Base-by-base conservation (phyloP, 2,888 invertebrate species). In the Drosophila histrio region DNA sequence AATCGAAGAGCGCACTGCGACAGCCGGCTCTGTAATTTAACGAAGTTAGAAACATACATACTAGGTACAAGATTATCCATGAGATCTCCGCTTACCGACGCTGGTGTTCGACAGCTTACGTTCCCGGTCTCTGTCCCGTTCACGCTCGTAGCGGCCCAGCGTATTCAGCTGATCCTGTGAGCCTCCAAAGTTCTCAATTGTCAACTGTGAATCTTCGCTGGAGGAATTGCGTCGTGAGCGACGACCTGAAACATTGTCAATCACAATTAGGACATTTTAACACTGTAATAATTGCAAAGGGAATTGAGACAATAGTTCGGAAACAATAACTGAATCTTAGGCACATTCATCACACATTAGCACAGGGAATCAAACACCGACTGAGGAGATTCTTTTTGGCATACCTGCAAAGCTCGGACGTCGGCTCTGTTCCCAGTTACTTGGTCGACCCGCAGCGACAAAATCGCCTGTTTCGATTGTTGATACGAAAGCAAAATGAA, bases 101-200 rank as follows among this genome's bases (percentile, higher is more conserved):
- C 90, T 91, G n/a, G 90, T 87, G 77, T 84, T 91, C 6, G 92
- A 91, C 26, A 93, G 91, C 89, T 93, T 93, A 46, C 93, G 79
- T 56, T 91, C 90, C 22, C 89, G 72, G 34, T 88, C 89, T 32
- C 89, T 72, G 34, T 89, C 88, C 26, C 89, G 77, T 43, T 90
- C 91, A n/a, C 90, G 87, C 91, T 97, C 97, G 0, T 96, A 96
- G 63, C 95, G 93, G 0, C 96, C 96, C 41, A 97, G 95, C 90
- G 96, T 96, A 92, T 96, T 96, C 79, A 97, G 91, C 82, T 97
- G 95, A 91, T 97, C 97, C 93, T 97, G 97, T 75, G 96, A 96
- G 60, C 97, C 97, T 44, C 97, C 97, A 91, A 97, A 97, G 92
- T 97, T 97, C 92, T 97, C 97, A 57, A 97, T 96, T 0, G 97